Evolutionary conservation across 1,140 invertebrate genomes (phyloP).

Genomic region (Phortica variegata): DNA sequence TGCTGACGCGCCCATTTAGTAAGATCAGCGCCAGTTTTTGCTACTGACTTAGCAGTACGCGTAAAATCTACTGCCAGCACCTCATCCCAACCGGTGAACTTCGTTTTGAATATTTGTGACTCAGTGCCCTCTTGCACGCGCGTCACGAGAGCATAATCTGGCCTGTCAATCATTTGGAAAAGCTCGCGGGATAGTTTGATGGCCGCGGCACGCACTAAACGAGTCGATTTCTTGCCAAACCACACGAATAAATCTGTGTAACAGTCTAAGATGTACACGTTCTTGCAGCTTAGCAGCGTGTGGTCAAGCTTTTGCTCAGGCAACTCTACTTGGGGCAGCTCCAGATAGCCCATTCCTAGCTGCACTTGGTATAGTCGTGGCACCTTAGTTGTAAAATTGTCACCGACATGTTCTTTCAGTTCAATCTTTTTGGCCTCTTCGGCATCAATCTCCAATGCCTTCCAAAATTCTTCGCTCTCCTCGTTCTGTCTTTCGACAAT

Average conservation of each 20-base stretch:
- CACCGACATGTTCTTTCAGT: conserved; percentile 72
- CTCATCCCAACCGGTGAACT: conserved; percentile 98
- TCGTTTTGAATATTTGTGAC: conserved; percentile 91
- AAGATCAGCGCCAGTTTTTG: conserved; percentile 92
- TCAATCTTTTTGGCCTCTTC: conserved; percentile 42
- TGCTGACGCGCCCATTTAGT: conserved; percentile 90
- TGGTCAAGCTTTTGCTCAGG: conserved; percentile 74
- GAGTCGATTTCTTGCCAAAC: conserved; percentile 98
- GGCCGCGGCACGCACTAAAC: conserved; percentile 92
- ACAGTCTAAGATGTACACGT: conserved; percentile 97
- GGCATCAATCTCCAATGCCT: conserved; percentile 63
- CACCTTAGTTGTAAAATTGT: conserved; percentile 72
- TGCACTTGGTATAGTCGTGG: conserved; percentile 92
- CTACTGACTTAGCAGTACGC: conserved; percentile 94
- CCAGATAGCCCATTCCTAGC: conserved; percentile 97
- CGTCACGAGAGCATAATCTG: conserved; percentile 85
- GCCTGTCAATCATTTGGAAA: conserved; percentile 88
- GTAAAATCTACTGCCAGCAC: conserved; percentile 99
- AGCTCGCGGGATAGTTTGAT: conserved; percentile 94
- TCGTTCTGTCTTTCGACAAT: conserved; percentile 76
- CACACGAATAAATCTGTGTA: conserved; percentile 97
- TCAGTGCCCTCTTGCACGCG: conserved; percentile 85
- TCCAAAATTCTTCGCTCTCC: conserved; percentile 86
- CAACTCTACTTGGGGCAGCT: conserved; percentile 92
- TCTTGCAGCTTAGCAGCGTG: conserved; percentile 82